Conservation (phyloP, 2,888 invertebrate species). For the Macrophya alboannulata region DNA sequence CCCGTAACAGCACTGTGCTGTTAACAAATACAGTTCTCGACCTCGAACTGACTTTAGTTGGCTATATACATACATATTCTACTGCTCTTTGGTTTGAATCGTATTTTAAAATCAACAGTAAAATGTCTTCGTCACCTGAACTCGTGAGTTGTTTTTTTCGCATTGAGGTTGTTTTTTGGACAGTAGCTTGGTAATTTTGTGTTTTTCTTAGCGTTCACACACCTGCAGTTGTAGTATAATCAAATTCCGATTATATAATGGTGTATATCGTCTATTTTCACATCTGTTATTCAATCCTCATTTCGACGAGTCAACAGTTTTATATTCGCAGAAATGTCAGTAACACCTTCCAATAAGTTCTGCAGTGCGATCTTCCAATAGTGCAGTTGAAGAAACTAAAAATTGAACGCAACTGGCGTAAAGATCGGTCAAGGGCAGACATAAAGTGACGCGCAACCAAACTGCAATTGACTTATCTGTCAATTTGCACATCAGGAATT, state of each 20-base stretch:
- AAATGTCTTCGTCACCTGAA: slow-evolving; percentile 41
- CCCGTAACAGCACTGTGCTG: not conserved
- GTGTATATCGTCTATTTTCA: not conserved
- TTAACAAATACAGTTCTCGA: not conserved
- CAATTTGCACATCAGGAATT: too few species aligned
- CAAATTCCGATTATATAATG: not conserved
- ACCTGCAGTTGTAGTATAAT: not conserved
- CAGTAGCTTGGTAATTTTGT: not conserved
- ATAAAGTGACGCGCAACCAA: too few species aligned
- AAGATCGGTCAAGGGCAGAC: not conserved
- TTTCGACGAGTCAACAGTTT: slow-evolving; percentile 7
- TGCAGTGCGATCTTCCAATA: not conserved
- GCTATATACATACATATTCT: not conserved
- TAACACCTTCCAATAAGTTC: not conserved
- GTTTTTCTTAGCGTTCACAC: not conserved
- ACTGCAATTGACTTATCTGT: too few species aligned
- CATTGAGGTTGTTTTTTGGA: not conserved
- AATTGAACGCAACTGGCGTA: not conserved
- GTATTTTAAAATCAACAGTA: slow-evolving; percentile 1
- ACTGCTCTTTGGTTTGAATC: not conserved
- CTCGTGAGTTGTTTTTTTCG: slow-evolving; percentile 30
- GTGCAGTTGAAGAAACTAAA: not conserved
- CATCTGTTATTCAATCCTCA: not conserved
- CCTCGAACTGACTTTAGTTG: slow-evolving; percentile 5
- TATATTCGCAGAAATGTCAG: not conserved